Conservation (phyloP, 2,797 vertebrate species). For the Leptodactylus fallax region DNA sequence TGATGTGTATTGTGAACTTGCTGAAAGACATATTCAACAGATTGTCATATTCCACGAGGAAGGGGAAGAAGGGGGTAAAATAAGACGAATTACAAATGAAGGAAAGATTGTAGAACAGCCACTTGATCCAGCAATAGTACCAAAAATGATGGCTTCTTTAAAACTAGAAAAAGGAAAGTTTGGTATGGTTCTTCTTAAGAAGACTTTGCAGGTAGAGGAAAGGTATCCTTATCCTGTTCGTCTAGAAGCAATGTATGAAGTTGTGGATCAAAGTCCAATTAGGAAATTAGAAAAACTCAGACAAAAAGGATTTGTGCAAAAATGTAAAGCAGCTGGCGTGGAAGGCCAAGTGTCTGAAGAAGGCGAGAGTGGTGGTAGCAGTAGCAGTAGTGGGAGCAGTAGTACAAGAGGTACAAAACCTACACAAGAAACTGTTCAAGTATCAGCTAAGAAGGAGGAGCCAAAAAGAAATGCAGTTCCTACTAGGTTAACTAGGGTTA, state of each 20-base stretch:
- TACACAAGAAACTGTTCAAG: constrained; percentile 60
- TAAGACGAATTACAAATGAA: constrained; percentile 89
- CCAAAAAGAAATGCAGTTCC: constrained; percentile 70
- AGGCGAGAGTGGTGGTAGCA: constrained; percentile 66
- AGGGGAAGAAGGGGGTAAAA: constrained; percentile 89
- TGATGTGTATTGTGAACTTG: constrained; percentile 95
- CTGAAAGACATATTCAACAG: constrained; percentile 93
- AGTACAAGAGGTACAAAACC: constrained; percentile 52
- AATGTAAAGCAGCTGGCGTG: constrained; percentile 90
- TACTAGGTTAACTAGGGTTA: constrained; percentile 74
- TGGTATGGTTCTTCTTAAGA: constrained; percentile 94
- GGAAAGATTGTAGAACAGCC: constrained; percentile 92
- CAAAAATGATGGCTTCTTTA: constrained; percentile 92
- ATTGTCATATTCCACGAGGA: constrained; percentile 93
- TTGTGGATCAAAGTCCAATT: constrained; percentile 92
- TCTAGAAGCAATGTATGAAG: constrained; percentile 95
- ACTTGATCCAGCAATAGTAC: constrained; percentile 87
- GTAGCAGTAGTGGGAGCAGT: constrained; percentile 60
- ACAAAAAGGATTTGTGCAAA: constrained; percentile 95
- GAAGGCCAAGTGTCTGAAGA: constrained; percentile 91
- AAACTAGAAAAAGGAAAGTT: constrained; percentile 98
- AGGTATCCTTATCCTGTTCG: constrained; percentile 96
- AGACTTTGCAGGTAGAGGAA: constrained; percentile 95
- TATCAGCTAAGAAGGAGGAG: constrained; percentile 69
- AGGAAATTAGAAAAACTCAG: constrained; percentile 91